Conservation (phyloP, 2,797 vertebrate genomes). For the Urophycis tenuis region DNA sequence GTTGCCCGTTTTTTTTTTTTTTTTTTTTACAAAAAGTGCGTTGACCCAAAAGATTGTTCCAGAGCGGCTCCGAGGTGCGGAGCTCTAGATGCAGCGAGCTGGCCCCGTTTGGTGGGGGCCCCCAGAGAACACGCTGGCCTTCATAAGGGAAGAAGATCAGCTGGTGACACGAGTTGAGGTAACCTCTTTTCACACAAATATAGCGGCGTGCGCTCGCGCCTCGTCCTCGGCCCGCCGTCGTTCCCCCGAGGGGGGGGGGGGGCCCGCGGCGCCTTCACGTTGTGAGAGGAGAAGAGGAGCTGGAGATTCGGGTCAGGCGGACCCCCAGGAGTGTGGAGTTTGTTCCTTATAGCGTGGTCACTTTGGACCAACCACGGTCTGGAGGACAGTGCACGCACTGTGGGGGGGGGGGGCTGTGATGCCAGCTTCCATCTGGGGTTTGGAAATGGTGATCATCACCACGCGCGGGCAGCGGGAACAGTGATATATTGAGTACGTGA, state of each 20-base stretch:
- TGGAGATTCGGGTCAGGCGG: neutral
- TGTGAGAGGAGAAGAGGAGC: neutral
- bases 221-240: neutral
- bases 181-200: slow-evolving; percentile 62
- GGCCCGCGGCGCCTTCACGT: neutral
- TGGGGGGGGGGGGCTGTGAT: neutral
- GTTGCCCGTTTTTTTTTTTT: neutral
- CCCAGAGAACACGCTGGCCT: slow-evolving; percentile 38
- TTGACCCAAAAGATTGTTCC: neutral
- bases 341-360: neutral
- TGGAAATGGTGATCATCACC: neutral
- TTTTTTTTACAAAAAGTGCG: neutral
- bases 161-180: slow-evolving; percentile 46
- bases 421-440: neutral
- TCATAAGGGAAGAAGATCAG: slow-evolving; percentile 40
- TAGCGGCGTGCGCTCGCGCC: slow-evolving; percentile 46
- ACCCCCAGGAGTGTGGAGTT: neutral
- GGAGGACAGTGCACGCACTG: neutral
- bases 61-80: neutral
- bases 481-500: neutral
- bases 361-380: neutral
- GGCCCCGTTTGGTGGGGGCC: slow-evolving; percentile 11
- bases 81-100: neutral
- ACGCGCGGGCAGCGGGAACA: neutral
- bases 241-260: too few relatives aligned